Conservation (phyloP, 1,140 invertebrate genomes). For the Drosophila ercepeae region DNA sequence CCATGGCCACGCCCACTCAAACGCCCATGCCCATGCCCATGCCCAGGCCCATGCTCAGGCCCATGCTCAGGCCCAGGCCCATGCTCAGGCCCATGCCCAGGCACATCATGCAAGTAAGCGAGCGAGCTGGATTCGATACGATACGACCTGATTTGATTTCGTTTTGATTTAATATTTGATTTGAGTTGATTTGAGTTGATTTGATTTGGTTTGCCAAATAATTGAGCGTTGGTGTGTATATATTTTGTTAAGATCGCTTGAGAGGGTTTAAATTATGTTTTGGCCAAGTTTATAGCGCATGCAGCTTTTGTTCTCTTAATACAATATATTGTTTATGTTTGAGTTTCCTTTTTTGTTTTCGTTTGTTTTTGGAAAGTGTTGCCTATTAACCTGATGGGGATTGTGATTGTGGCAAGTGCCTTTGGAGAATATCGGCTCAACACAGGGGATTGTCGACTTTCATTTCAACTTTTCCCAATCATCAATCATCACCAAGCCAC, state of each 20-base stretch:
- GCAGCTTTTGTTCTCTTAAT: conserved; percentile 58
- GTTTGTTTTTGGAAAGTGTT: conserved; percentile 13
- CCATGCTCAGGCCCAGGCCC: no score
- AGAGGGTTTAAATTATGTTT: not conserved
- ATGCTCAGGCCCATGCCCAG: conserved; percentile 45
- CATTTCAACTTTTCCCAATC: conserved; percentile 49
- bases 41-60: conserved; percentile 47
- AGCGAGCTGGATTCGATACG: conserved; percentile 45
- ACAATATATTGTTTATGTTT: conserved; percentile 19
- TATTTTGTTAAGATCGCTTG: conserved; percentile 33
- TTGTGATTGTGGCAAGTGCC: conserved; percentile 42
- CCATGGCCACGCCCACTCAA: conserved; percentile 33
- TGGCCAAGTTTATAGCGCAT: conserved; percentile 43
- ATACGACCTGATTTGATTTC: conserved; percentile 47
- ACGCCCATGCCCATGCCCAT: conserved; percentile 28
- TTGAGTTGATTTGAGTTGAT: conserved; percentile 31
- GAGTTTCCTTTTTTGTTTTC: conserved; percentile 23
- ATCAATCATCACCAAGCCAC: conserved; percentile 3
- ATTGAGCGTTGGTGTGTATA: conserved; percentile 39
- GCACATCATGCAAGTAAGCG: conserved; percentile 80
- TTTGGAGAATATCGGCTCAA: conserved; percentile 10
- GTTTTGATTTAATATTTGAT: conserved; percentile 43
- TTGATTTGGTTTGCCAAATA: conserved; percentile 47
- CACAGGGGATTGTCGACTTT: conserved; percentile 17
- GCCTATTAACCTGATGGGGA: conserved; percentile 26